Percentiles rank a stretch among this genome's conserved stretches.
Conservation (phyloP, 2,113 vertebrate genomes). For the Hyperopisus bebe region DNA sequence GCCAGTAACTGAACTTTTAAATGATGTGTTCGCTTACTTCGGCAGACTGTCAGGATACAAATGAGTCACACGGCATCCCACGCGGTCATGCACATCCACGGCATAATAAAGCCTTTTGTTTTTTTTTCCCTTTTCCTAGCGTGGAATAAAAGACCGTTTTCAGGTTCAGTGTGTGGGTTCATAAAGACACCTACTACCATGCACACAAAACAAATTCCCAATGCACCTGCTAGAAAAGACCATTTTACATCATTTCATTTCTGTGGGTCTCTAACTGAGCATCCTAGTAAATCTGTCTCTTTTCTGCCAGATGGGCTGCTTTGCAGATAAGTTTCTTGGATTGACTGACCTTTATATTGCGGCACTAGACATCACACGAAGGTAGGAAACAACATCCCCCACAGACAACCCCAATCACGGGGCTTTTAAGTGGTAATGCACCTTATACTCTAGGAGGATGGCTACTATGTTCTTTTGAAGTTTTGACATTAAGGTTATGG, state of each 20-base stretch:
- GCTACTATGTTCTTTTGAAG: not conserved
- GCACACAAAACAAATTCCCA: slow-evolving; percentile 3
- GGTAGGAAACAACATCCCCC: not conserved
- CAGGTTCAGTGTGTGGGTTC: slow-evolving; percentile 44
- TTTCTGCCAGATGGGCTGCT: not conserved
- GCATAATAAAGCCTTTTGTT: slow-evolving; percentile 39
- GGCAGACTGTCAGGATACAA: slow-evolving; percentile 43
- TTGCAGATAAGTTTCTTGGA: not conserved
- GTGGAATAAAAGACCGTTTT: slow-evolving; percentile 45
- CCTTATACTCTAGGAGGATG: not conserved
- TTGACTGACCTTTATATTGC: not conserved
- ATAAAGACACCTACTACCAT: slow-evolving; percentile 31
- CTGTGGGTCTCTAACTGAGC: not conserved
- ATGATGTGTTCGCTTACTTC: slow-evolving; percentile 45
- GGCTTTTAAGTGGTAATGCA: not conserved
- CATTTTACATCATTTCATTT: slow-evolving; percentile 13
- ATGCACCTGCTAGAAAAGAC: not conserved
- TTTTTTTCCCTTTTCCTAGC: slow-evolving; percentile 37
- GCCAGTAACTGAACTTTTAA: slow-evolving; percentile 44
- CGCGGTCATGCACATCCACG: slow-evolving; percentile 43
- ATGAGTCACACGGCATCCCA: slow-evolving; percentile 43
- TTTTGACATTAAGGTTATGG: slow-evolving; percentile 14
- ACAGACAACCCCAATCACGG: not conserved
- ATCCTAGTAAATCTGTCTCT: not conserved
- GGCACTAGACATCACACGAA: not conserved